Evolutionary conservation across 2,797 vertebrate genomes (phyloP), one percentile per base, ranked within the genome.

Genomic region (Podarcis siculus): DNA sequence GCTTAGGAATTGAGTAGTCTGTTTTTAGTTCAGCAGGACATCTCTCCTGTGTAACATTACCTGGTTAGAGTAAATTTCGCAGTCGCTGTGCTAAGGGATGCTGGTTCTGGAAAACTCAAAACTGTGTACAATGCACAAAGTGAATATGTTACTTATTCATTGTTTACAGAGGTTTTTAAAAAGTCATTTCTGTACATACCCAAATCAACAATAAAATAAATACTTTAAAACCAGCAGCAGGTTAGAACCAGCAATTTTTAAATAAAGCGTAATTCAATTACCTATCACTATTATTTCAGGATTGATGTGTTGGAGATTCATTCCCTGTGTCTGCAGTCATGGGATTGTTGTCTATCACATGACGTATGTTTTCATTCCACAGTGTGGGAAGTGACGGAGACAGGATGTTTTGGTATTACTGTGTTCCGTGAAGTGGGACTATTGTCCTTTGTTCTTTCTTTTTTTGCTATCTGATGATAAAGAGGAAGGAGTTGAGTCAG

Each of bases 41-140:
- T 76, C 58, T 89, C 83, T 86, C 88, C 32, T 86, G 83, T 86
- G 88, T 86, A 89, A 76, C 58, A 67, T 89, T 89, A 89, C 71
- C 83, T 85, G 83, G 71, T 89, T 89, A 67, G 67, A 76, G 67
- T 79, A 82, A 76, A 81, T 86, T 76, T 89, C 76, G 58, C n/a
- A 85, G 10, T 76, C 81, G 83, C 42, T 82, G 42, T 85, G 55
- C 27, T 76, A 58, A 85, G 79, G 61, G 71, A 89, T 85, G 78
- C 61, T 82, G n/a, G 8, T 76, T 85, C 71, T 55, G 55, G 78
- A 85, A 89, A 89, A 82, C 78, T 39, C 13, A 66, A 32, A 69
- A 79, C 15, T 76, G 72, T 73, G 61, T 75, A 64, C 37, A 39
- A 27, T 13, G 23, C 10, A 39, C 45, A 72, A 80, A 58, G 25